These are phyloP conservation scores for Yponomeuta plumbellus DNA, from an alignment of 2,888 invertebrate genomes.

Conservation along the genomic window DNA sequence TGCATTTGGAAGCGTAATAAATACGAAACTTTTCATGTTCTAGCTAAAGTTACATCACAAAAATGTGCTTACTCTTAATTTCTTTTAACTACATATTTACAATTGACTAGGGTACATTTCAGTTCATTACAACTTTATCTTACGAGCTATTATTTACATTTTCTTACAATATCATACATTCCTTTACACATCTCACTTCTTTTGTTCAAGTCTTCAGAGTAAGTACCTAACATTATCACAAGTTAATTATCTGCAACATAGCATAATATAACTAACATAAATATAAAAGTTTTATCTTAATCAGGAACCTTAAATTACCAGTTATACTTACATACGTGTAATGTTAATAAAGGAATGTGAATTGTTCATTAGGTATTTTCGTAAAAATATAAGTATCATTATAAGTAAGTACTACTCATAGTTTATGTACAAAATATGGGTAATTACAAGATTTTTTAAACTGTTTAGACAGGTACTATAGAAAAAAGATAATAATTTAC, in stretches of 20 bases:
- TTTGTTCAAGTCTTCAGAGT: slow-evolving; percentile 40
- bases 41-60: slow-evolving; percentile 74
- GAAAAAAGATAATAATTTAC: background rate
- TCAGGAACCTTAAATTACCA: slow-evolving; percentile 61
- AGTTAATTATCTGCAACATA: slow-evolving; percentile 34
- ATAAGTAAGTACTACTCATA: slow-evolving; percentile 3
- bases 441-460: background rate
- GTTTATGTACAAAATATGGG: slow-evolving; percentile 21
- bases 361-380: slow-evolving; percentile 20
- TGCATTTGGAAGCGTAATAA: slow-evolving; percentile 76
- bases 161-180: slow-evolving; percentile 9
- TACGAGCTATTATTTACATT: slow-evolving; percentile 12
- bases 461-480: background rate
- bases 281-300: slow-evolving; percentile 25
- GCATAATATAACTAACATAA: background rate
- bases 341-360: slow-evolving; percentile 46
- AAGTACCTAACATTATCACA: slow-evolving; percentile 73
- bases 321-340: slow-evolving; percentile 30
- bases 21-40: slow-evolving; percentile 67
- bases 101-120: slow-evolving; percentile 77
- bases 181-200: slow-evolving; percentile 36
- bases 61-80: slow-evolving; percentile 51
- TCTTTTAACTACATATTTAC: slow-evolving; percentile 61
- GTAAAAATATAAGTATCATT: background rate
- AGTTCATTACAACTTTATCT: slow-evolving; percentile 63